These are phyloP conservation scores for Polyploca ridens DNA, from an alignment of 2,888 invertebrate genomes.

Conservation along the genomic window DNA sequence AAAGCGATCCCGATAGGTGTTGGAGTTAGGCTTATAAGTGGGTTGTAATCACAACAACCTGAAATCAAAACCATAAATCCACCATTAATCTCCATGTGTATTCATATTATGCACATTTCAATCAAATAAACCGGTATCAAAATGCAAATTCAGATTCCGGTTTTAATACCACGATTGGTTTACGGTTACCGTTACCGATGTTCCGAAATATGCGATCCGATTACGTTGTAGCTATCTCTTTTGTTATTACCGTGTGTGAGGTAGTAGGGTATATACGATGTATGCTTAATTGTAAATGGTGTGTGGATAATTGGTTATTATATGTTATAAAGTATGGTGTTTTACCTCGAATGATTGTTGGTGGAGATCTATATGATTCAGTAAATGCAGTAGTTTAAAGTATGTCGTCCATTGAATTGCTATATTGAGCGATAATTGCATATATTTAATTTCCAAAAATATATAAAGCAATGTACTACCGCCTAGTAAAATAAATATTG, in stretches of 20 bases:
- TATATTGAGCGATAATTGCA: neutral
- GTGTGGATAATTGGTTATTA: neutral
- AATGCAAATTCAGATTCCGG: neutral
- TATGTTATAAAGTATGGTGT: neutral
- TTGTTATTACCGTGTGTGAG: neutral
- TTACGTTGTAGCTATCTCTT: neutral
- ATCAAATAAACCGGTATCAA: neutral
- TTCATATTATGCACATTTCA: neutral
- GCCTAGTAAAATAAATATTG: neutral
- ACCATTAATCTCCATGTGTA: neutral
- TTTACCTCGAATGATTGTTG: neutral
- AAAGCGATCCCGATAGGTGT: too few relatives aligned
- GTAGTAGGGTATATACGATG: neutral
- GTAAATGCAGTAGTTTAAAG: constrained; percentile 2
- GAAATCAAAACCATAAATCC: too few relatives aligned
- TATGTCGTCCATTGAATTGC: neutral
- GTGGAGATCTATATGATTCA: neutral
- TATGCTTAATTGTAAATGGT: neutral
- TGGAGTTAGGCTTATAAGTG: too few relatives aligned
- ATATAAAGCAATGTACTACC: too few relatives aligned
- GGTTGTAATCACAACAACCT: too few relatives aligned
- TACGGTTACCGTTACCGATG: neutral
- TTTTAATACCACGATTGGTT: neutral
- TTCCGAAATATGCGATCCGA: neutral
- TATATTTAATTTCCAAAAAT: too few relatives aligned